Evolutionary conservation across 2,113 vertebrate species (phyloP), one percentile per base, ranked within the genome.

Genomic region (Hiodon tergisus): DNA sequence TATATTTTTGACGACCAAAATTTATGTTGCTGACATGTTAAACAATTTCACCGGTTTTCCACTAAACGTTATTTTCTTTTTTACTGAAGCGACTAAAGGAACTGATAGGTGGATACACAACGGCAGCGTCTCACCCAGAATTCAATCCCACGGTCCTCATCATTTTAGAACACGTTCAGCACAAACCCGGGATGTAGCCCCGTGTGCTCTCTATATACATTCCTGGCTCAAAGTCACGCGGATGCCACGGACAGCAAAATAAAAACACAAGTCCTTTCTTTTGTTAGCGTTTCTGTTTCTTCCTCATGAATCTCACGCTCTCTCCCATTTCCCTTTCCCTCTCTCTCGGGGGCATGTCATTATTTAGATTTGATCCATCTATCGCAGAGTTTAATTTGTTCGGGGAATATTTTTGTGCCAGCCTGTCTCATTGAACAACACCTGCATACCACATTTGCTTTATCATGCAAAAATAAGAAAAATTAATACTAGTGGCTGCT

Each of bases 361-460:
- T 81, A 75, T 77, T 78, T 78, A 81, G 59, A 74, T 62, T 75
- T 61, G 52, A 89, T 89, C 83, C 87, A 83, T 82, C 85, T 71
- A 85, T 86, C 85, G 85, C 83, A 83, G 83, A 86, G 83, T 89
- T 89, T 89, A 90, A 90, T 90, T 89, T 90, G 88, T 88, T 90
- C 79, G 71, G 89, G 89, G 89, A 90, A 89, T 90, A 88, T 86
- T 85, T 76, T 87, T 83, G 86, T 86, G 82, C 81, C 79, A 82
- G 83, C 79, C 81, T 84, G 83, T 83, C 87, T 87, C 83, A 73
- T 81, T 85, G 85, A 86, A 87, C 79, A 86, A 82, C 87, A 90
- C 88, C 87, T 89, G 89, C 85, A 84, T 85, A 84, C 87, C 88
- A 89, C 87, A 86, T 89, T 88, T 88, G 87, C 89, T 89, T 90